Evolutionary conservation across 2,113 vertebrate species (phyloP).

Genomic region (Peromyscus maniculatus): DNA sequence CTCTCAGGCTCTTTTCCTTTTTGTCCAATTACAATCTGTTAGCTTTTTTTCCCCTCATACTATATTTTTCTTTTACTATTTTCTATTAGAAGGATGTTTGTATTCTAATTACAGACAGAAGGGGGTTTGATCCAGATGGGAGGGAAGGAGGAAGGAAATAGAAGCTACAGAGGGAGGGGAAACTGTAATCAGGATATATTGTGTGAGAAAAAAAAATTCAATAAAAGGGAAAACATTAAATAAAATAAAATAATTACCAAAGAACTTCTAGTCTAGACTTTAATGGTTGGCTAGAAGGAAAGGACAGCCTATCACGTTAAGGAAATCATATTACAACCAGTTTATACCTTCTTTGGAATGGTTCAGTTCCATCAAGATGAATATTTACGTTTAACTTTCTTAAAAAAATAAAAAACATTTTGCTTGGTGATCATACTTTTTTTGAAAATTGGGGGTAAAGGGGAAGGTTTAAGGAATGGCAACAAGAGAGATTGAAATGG

Average conservation of each 20-base stretch:
- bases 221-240: neutral
- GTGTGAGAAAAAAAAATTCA: neutral
- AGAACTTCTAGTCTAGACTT: neutral
- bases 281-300: neutral
- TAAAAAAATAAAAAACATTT: neutral
- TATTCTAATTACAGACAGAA: neutral
- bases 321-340: neutral
- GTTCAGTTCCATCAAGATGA: neutral
- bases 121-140: neutral
- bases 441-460: neutral
- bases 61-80: neutral
- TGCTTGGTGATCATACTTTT: neutral
- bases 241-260: neutral
- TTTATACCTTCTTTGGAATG: neutral
- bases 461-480: too few relatives aligned
- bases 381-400: neutral
- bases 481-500: too few relatives aligned
- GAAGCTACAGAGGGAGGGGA: neutral
- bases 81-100: neutral
- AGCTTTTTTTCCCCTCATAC: neutral
- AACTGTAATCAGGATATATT: neutral
- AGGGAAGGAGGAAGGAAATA: neutral
- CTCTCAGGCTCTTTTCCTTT: neutral
- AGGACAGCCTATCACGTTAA: neutral
- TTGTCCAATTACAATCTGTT: neutral